Evolutionary conservation across 2,113 vertebrate species (phyloP), one percentile per base, ranked within the genome.

Genomic region (Chloropsis cyanopogon): DNA sequence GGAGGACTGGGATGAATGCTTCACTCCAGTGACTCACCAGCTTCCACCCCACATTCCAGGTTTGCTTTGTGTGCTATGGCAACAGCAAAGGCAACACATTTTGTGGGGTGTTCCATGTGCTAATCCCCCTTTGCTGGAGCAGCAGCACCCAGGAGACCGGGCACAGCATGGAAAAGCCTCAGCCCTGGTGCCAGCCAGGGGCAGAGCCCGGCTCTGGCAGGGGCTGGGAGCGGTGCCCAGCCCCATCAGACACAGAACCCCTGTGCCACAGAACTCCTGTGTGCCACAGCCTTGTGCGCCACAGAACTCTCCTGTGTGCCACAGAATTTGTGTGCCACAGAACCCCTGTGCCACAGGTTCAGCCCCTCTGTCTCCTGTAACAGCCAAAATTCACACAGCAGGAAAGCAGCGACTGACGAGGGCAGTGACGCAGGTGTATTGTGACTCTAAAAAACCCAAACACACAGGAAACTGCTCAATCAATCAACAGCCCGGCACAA

Each of bases 161-260:
- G 52, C 2, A 7, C 0, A 14, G 6, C 46, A 2, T 5, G 10
- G 42, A 5, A 19, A 9, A 59, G 47, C 52, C 4, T 2, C 47
- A 1, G 2, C 14, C 9, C 9, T 9, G 1, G 6, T 15, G 7
- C 46, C 76, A 26, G 9, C 1, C 2, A 6, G 2, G 26, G 66
- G 35, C 59, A 72, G 39, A 42, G 11, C 49, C 53, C 46, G 14
- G 68, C 69, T 6, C 2, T 1, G 1, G 20, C 28, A 7, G 14
- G 5, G 61, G 29, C 47, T 3, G 17, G 41, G 37, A 16, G 33
- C 0, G 10, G 20, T 10, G 0, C 3, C 1, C 1, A 3, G 79
- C 16, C 24, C 8, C 42, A 37, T 37, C 37, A 37, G 37, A 37
- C 37, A 37, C 15, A 39, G 14, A 17, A 25, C 5, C 16, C 4